phyloP scores from a whole-genome alignment of 2,113 vertebrate species.

The Pollachius pollachius region DNA sequence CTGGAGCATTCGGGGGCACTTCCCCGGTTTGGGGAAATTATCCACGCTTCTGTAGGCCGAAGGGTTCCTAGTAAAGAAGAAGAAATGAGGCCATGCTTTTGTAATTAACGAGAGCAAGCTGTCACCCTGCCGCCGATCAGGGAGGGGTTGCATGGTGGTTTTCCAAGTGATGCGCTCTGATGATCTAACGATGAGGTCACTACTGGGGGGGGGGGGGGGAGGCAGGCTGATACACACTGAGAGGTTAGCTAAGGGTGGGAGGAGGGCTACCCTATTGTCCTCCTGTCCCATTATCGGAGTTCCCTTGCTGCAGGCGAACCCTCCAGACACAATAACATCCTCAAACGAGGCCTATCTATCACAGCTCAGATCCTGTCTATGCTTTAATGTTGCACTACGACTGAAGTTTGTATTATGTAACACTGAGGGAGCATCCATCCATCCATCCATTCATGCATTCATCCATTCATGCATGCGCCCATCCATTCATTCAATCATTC shows the following conservation, averaged over 20 bases:
- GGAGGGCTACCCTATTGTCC: not conserved
- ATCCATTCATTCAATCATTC: no score
- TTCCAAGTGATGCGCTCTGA: slow-evolving; percentile 24
- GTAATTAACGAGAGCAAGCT: slow-evolving; percentile 37
- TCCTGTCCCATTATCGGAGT: slow-evolving; percentile 20
- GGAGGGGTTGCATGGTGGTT: slow-evolving; percentile 13
- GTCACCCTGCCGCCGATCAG: not conserved
- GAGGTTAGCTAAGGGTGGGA: slow-evolving; percentile 33
- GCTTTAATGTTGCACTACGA: not conserved
- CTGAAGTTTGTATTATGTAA: no score
- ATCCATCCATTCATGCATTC: no score
- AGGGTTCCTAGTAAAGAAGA: slow-evolving; percentile 21
- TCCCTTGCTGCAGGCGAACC: slow-evolving; percentile 8
- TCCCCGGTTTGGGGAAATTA: no score
- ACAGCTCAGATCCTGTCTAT: not conserved
- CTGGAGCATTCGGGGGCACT: not conserved
- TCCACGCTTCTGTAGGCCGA: not conserved
- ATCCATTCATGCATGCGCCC: no score
- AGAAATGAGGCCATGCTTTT: slow-evolving; percentile 26
- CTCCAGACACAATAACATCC: not conserved
- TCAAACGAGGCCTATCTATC: not conserved
- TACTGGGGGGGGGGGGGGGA: slow-evolving; percentile 4
- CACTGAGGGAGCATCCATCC: no score
- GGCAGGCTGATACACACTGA: slow-evolving; percentile 31
- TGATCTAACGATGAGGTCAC: slow-evolving; percentile 51